Evolutionary conservation across 2,888 invertebrate species (phyloP).

Genomic region (Lepidochitona cinerea): DNA sequence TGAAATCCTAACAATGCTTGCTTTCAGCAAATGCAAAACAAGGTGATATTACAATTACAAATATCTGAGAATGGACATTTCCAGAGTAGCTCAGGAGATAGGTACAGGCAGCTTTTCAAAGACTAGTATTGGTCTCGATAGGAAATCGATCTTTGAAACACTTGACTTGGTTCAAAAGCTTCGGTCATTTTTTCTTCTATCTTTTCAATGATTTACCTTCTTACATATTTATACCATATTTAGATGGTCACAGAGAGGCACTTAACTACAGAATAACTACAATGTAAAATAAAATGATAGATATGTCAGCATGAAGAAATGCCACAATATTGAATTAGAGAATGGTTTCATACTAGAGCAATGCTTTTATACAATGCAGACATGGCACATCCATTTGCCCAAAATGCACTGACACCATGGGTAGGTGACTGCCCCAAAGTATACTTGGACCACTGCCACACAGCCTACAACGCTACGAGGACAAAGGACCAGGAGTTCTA

Average conservation of each 20-base stretch:
- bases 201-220: slow-evolving; percentile 6
- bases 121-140: no score
- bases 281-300: slow-evolving; percentile 1
- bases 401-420: slow-evolving; percentile 8
- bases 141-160: no score
- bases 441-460: slow-evolving; percentile 9
- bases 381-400: slow-evolving; percentile 8
- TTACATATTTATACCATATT: slow-evolving; percentile 4
- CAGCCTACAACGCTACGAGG: slow-evolving; percentile 9
- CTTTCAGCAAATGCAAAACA: no score
- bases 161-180: no score
- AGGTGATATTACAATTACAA: no score
- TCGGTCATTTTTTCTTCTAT: no score
- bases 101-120: no score
- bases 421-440: slow-evolving; percentile 7
- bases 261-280: slow-evolving; percentile 7
- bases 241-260: slow-evolving; percentile 7
- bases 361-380: slow-evolving; percentile 8
- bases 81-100: no score
- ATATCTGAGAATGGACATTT: no score
- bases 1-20: no score
- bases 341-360: slow-evolving; percentile 4
- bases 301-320: slow-evolving; percentile 62
- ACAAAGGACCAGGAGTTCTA: not conserved
- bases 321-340: slow-evolving; percentile 37